phyloP scores from a whole-genome alignment of 2,113 vertebrate species.

The Verasper variegatus region DNA sequence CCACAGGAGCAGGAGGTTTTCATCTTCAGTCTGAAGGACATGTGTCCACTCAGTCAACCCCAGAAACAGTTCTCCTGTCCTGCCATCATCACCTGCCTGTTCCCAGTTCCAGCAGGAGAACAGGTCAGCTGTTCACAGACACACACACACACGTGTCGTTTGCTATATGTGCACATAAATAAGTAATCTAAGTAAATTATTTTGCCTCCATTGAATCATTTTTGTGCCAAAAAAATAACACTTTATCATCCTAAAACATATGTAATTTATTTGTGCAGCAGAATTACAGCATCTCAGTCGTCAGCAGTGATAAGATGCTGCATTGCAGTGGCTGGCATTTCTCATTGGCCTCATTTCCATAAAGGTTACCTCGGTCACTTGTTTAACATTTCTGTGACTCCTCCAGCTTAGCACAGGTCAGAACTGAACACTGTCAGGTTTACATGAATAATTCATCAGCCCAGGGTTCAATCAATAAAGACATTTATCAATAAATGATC shows the following conservation, averaged over 20 bases:
- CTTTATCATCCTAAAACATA: not conserved
- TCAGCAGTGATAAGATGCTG: not conserved
- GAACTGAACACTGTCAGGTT: not conserved
- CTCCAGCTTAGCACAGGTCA: not conserved
- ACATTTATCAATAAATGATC: too few species aligned
- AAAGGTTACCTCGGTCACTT: not conserved
- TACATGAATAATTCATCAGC: too few species aligned
- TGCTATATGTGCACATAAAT: too few species aligned
- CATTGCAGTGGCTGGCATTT: too few species aligned
- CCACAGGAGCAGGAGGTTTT: conserved; percentile 94
- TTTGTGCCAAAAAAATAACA: too few species aligned
- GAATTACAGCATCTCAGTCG: not conserved
- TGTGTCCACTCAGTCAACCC: conserved; percentile 92
- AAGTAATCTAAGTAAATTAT: not conserved
- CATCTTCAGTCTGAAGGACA: conserved; percentile 94
- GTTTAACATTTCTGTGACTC: not conserved
- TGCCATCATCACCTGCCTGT: conserved; percentile 90
- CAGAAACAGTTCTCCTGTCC: conserved; percentile 90
- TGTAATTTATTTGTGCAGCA: too few species aligned
- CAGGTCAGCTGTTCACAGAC: conserved; percentile 82
- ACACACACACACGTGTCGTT: not conserved
- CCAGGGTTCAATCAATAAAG: too few species aligned
- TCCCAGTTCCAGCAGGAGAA: conserved; percentile 85
- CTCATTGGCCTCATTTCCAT: too few species aligned
- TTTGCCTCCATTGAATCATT: not conserved